Percentiles rank a stretch among this genome's conserved stretches.
phyloP scores from a whole-genome alignment of 2,888 invertebrate species.

The Sarcophaga carnaria region DNA sequence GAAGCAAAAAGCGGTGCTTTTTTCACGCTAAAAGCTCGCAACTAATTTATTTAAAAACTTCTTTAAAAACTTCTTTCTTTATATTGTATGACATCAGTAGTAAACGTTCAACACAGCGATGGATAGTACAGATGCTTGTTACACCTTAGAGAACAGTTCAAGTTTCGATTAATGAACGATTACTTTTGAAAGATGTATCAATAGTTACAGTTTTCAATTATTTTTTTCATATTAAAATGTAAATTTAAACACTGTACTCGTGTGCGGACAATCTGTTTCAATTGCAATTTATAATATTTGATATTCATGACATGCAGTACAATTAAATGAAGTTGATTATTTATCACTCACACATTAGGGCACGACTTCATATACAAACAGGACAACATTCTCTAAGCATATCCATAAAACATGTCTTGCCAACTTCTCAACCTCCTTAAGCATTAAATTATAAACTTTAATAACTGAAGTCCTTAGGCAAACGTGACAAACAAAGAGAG shows the following conservation, averaged over 20 bases:
- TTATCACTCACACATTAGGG: constrained; percentile 29
- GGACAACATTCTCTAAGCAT: background rate
- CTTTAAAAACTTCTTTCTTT: too few relatives aligned
- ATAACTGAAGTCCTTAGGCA: constrained; percentile 36
- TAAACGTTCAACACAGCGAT: too few relatives aligned
- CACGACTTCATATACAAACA: background rate
- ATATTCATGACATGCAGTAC: constrained; percentile 37
- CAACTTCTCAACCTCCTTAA: background rate
- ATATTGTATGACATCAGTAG: too few relatives aligned
- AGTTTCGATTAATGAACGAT: too few relatives aligned
- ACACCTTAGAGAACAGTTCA: too few relatives aligned
- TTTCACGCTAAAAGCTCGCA: too few relatives aligned
- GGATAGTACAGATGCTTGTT: too few relatives aligned
- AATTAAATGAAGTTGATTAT: constrained; percentile 51
- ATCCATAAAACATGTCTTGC: background rate
- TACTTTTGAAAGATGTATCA: too few relatives aligned
- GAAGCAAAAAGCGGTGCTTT: too few relatives aligned
- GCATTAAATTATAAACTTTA: constrained; percentile 34
- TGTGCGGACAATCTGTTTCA: background rate
- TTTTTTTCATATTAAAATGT: background rate
- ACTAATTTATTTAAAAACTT: too few relatives aligned
- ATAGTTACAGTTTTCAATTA: too few relatives aligned
- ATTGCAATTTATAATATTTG: constrained; percentile 18
- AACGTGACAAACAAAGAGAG: background rate
- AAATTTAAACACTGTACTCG: background rate